Percentiles rank a stretch among this genome's conserved stretches.
Evolutionary conservation across 2,888 invertebrate species (phyloP).

Genomic region (Pecten maximus): DNA sequence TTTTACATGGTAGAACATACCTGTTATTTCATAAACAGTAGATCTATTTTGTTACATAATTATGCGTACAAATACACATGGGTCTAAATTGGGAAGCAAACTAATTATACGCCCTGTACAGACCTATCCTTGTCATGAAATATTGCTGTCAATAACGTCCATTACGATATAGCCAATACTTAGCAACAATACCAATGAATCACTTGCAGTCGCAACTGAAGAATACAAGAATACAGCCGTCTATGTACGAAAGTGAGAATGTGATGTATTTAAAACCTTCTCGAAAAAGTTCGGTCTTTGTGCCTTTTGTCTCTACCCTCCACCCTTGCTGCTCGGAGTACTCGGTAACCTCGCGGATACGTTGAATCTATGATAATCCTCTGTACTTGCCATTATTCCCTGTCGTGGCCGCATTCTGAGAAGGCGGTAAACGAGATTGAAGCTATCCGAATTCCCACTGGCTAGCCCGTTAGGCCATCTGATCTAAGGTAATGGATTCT

Average conservation of each 20-base stretch:
- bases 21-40: no score
- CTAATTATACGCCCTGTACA: neutral
- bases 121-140: neutral
- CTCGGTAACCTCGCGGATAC: neutral
- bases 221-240: neutral
- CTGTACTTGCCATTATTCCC: neutral
- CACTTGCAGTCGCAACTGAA: neutral
- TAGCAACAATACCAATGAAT: neutral
- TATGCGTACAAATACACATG: no score
- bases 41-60: no score
- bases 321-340: neutral
- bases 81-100: no score
- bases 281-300: neutral
- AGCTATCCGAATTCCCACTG: neutral
- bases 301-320: no score
- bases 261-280: neutral
- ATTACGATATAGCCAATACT: neutral
- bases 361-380: neutral
- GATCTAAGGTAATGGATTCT: neutral
- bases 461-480: neutral
- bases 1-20: no score
- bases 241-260: neutral
- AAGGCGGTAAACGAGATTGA: neutral
- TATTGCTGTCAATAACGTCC: neutral
- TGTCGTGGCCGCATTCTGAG: neutral